Evolutionary conservation across 2,888 invertebrate species (phyloP).

Genomic region (Thereva nobilitata): DNA sequence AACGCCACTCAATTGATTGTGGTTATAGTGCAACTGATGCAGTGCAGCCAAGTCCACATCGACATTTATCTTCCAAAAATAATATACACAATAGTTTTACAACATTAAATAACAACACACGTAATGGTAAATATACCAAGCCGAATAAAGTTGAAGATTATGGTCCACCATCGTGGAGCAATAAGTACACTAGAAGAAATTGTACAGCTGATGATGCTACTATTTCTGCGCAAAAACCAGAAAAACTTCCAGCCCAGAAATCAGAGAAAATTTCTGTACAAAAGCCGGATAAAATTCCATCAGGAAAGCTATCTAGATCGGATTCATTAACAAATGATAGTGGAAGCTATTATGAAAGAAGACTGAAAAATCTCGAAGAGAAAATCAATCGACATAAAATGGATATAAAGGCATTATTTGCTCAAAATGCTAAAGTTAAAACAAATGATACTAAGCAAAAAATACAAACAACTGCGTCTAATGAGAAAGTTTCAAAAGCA

Average conservation of each 20-base stretch:
- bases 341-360: conserved; percentile 48
- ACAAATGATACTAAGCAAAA: neutral
- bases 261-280: neutral
- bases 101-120: neutral
- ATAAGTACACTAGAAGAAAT: too few species aligned
- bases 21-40: conserved; percentile 13
- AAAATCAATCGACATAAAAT: conserved; percentile 50
- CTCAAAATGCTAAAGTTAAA: conserved; percentile 12
- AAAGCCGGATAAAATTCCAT: neutral
- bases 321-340: conserved; percentile 37
- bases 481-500: conserved; percentile 13
- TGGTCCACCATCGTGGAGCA: too few species aligned
- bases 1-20: conserved; percentile 47
- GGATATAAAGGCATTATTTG: conserved; percentile 49
- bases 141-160: too few species aligned
- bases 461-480: neutral
- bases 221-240: conserved; percentile 13
- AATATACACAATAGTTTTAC: neutral
- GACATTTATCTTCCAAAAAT: neutral
- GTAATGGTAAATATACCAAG: too few species aligned
- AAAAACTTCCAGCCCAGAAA: neutral
- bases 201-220: neutral
- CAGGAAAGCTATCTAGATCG: conserved; percentile 9
- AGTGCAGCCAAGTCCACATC: neutral
- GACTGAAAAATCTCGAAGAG: conserved; percentile 48